These are phyloP conservation scores for Dromiciops gliroides DNA, from an alignment of 2,113 vertebrate genomes.

Conservation along the genomic window DNA sequence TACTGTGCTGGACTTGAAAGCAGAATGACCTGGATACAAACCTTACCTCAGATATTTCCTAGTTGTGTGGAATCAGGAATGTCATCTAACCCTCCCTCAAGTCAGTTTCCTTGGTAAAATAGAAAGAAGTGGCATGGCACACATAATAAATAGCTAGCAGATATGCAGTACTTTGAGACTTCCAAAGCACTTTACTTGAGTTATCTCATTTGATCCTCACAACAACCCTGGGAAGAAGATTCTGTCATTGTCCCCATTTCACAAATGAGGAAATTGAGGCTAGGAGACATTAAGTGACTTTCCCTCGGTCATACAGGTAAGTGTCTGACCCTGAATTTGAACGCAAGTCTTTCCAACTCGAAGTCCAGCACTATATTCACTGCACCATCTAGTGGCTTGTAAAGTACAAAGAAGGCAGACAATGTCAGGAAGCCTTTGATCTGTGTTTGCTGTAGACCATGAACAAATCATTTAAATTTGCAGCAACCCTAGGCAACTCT, in stretches of 20 bases:
- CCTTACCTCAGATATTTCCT: not conserved
- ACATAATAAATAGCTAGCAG: not conserved
- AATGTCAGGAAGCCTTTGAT: not conserved
- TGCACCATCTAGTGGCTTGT: not conserved
- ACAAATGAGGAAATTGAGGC: not conserved
- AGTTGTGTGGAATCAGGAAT: not conserved
- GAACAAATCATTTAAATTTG: not conserved
- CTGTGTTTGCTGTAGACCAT: not conserved
- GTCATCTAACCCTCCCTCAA: not conserved
- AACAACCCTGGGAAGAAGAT: not conserved
- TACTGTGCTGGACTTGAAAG: not conserved
- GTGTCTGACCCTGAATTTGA: not conserved
- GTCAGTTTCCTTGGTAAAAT: not conserved
- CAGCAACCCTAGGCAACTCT: not conserved
- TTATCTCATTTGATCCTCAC: not conserved
- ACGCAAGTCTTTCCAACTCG: not conserved
- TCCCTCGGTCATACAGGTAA: not conserved
- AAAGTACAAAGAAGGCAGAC: not conserved
- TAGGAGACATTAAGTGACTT: not conserved
- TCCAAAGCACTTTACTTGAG: not conserved
- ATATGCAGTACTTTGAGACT: not conserved
- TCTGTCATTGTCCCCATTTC: not conserved
- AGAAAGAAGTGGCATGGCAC: not conserved
- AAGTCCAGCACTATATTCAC: not conserved
- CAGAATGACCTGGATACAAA: not conserved